Base-by-base conservation (phyloP, 2,888 invertebrate genomes). In the Lymantria monacha region DNA sequence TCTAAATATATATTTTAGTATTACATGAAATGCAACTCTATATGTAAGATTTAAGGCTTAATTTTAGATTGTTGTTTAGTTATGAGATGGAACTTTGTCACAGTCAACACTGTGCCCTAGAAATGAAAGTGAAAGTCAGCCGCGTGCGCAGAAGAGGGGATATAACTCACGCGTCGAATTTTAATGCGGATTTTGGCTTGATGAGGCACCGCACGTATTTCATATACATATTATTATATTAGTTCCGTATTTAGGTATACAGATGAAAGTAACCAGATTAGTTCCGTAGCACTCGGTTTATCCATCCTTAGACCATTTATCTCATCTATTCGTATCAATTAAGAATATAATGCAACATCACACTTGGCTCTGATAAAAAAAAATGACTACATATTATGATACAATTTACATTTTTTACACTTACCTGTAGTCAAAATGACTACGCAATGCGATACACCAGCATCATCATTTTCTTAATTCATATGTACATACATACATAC, bases 81-180 rank as follows among this genome's bases (percentile, higher is more conserved):
- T 1, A 8, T 9, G 7, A 36, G 38, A 36, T 59, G 59, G 64
- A 56, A 69, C 72, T 48, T 48, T 81, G 75, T 79, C 60, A 53
- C 3, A 74, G 61, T 72, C 56, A 73, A 50, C 49, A 44, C 69
- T 66, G 76, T 90, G 90, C 83, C 90, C 90, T 87, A 90, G 82
- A 87, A 85, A 83, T 82, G 87, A 90, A 89, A 90, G 90, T 90
- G 90, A 90, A 90, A 90, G 90, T 90, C 79, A 70, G 69, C 69
- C 74, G 74, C 68, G 71, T 68, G 65, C 70, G 57, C 66, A 61
- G 61, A 56, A 58, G 66, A 68, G 72, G 75, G 70, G 74, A 79
- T 66, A 61, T 64, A 70, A 80, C 75, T 79, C 82, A 75, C 74
- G 83, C 78, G 79, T 79, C 69, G 83, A 82, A 85, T 87, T 81